Conservation (phyloP, 2,797 vertebrate genomes). For the Cirrhinus mrigala region DNA sequence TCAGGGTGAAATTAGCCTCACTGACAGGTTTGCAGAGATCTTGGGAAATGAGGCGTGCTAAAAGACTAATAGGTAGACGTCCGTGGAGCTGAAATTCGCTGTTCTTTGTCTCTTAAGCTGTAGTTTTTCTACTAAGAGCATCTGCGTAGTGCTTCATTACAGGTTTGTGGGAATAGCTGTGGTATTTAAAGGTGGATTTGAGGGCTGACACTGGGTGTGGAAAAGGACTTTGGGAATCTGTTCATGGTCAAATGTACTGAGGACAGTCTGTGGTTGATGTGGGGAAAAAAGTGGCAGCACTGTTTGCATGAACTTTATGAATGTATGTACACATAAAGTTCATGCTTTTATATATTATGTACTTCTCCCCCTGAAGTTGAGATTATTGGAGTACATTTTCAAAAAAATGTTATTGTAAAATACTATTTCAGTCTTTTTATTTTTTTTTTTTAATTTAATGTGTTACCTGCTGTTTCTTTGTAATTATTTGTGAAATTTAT, state of each 20-base stretch:
- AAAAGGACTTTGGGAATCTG: neutral
- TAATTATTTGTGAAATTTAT: too few species aligned
- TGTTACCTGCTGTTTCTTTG: too few species aligned
- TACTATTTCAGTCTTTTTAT: too few species aligned
- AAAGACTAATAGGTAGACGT: conserved; percentile 57
- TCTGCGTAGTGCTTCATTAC: neutral
- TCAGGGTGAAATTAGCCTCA: conserved; percentile 58
- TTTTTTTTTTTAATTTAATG: too few species aligned
- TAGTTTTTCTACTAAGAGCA: neutral
- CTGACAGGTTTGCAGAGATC: conserved; percentile 59
- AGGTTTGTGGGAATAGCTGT: neutral
- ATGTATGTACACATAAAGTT: too few species aligned
- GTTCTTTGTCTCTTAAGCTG: conserved; percentile 21
- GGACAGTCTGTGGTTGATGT: neutral
- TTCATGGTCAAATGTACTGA: neutral
- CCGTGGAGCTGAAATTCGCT: conserved; percentile 10
- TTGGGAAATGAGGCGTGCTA: conserved; percentile 57
- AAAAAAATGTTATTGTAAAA: too few species aligned
- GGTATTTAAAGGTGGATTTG: neutral
- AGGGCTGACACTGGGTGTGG: too few species aligned
- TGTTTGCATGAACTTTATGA: too few species aligned
- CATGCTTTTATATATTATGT: too few species aligned
- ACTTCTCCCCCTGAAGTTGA: too few species aligned
- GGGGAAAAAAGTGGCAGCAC: too few species aligned
- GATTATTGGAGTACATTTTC: too few species aligned